Evolutionary conservation across 2,888 invertebrate species (phyloP), one percentile per base, ranked within the genome.

Genomic region (Galeopsomyia nigrocyanea): DNA sequence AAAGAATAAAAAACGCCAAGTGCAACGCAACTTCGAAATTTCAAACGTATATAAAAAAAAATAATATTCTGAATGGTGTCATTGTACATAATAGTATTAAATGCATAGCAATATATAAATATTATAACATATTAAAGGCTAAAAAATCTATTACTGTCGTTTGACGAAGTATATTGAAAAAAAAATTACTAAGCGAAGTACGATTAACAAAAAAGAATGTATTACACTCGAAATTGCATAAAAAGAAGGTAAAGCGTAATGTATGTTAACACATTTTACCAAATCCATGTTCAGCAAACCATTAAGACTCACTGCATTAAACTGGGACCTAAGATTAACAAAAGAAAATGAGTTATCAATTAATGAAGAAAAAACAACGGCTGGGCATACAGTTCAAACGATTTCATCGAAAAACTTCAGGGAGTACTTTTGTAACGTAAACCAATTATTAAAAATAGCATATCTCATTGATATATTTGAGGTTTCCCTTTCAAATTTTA

Each of bases 81-180:
- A 82, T 83, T 85, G 85, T 86, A 85, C 79, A 84, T 85, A 86
- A 83, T 84, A 84, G 82, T 78, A 79, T 77, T 82, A 80, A 83
- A 79, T 76, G 64, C 71, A 77, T 80, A 79, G 80, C 75, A 73
- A 77, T 80, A 81, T 76, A 67, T 60, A 68, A 14, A 64, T 22
- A 47, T 53, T 53, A 74, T 77, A 60, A 56, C 17, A 62, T 39
- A 64, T 61, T 53, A 72, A 68, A 72, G 51, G 63, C 62, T 71
- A 68, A 69, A 69, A 68, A 71, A 68, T 7, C 63, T 79, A 79
- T 78, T 79, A 79, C 78, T 78, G 77, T 77, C 76, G 76, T 81
- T 80, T 78, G 77, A 81, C 69, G 70, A 78, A 78, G 68, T 75
- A 73, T 64, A 62, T 73, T 65, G 50, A 71, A 61, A 62, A 53